Percentiles rank a stretch among this genome's conserved stretches.
Evolutionary conservation across 2,888 invertebrate genomes (phyloP).

Genomic region (Mayetiola destructor): DNA sequence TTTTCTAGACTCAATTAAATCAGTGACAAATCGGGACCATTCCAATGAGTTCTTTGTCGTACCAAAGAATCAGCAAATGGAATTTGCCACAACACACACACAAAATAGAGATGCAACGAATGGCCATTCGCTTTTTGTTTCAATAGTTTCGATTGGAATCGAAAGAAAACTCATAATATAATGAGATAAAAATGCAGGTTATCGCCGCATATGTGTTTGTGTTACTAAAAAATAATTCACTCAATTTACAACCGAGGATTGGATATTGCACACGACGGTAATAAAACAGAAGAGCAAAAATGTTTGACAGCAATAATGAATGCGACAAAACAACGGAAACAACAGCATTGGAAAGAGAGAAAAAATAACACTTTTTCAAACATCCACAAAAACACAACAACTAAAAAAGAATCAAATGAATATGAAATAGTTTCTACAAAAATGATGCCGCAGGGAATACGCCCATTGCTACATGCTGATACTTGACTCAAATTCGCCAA

Average conservation of each 20-base stretch:
- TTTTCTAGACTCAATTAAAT: no score
- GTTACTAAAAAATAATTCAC: conserved; percentile 8
- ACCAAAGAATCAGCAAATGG: no score
- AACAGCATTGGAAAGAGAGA: neutral
- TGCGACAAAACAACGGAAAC: neutral
- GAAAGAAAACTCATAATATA: no score
- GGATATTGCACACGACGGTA: conserved; percentile 6
- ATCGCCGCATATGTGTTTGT: conserved; percentile 3
- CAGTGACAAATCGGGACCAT: no score
- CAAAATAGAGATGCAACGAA: no score
- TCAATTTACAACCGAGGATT: conserved; percentile 3
- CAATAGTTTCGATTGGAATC: no score
- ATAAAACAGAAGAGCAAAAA: neutral
- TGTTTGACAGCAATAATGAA: conserved; percentile 3
- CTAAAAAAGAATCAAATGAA: conserved; percentile 3
- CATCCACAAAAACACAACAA: neutral
- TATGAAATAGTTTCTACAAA: neutral
- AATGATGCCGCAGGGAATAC: neutral
- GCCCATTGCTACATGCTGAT: no score
- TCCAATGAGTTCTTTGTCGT: no score
- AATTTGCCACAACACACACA: no score
- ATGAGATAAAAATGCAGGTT: no score
- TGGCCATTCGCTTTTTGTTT: no score
- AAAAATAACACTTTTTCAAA: neutral
- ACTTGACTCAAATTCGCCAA: no score